These are phyloP conservation scores for Phoebastria nigripes DNA, from an alignment of 2,797 vertebrate species.

Conservation along the genomic window DNA sequence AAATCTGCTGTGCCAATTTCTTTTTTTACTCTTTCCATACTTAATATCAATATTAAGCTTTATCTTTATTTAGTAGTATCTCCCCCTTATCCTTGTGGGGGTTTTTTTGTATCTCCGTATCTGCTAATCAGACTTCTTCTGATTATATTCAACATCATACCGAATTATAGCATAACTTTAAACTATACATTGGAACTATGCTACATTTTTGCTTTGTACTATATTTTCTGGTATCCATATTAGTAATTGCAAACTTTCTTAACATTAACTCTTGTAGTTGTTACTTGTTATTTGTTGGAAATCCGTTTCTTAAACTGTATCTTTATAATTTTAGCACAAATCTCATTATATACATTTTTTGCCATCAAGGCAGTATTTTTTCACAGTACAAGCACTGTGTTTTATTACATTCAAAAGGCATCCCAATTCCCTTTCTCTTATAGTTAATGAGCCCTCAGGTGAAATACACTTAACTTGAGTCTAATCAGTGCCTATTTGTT, in stretches of 20 bases:
- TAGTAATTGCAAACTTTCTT: background rate
- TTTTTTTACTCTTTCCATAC: background rate
- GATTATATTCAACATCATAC: background rate
- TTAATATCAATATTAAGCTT: background rate
- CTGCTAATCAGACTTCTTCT: background rate
- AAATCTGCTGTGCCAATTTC: background rate
- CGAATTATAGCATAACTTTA: background rate
- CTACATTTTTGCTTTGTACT: background rate
- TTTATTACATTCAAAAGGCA: slow-evolving; percentile 57
- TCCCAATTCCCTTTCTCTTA: slow-evolving; percentile 58
- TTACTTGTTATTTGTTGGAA: slow-evolving; percentile 30
- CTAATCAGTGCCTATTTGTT: slow-evolving; percentile 68
- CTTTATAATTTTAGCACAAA: slow-evolving; percentile 42
- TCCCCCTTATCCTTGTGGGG: background rate
- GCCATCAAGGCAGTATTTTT: slow-evolving; percentile 63
- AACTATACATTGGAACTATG: background rate
- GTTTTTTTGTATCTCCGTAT: background rate
- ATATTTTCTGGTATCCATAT: background rate
- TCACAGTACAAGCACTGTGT: slow-evolving; percentile 33
- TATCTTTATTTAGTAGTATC: background rate
- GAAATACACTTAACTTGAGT: slow-evolving; percentile 54
- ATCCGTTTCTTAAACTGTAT: slow-evolving; percentile 34
- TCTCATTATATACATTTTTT: slow-evolving; percentile 59
- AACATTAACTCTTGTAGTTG: background rate
- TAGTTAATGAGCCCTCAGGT: slow-evolving; percentile 67